phyloP scores from a whole-genome alignment of 1,140 invertebrate genomes.

The Ceratosolen solmsi region DNA sequence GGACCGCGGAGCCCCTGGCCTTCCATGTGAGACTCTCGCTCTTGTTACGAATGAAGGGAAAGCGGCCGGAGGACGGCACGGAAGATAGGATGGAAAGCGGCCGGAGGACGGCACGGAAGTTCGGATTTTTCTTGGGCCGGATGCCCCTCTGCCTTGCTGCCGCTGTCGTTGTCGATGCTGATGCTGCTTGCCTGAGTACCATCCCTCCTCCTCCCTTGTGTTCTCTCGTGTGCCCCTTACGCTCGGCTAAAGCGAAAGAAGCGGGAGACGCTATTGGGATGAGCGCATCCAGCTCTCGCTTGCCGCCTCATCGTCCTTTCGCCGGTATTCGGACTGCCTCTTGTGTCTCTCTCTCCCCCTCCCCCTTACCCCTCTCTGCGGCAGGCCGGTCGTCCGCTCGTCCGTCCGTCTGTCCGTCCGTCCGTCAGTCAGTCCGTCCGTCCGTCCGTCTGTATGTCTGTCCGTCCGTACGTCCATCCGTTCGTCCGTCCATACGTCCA shows the following conservation, averaged over 20 bases:
- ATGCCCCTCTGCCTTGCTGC: background rate
- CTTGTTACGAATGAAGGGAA: background rate
- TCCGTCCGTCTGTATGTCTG: background rate
- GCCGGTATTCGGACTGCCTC: slow-evolving; percentile 9
- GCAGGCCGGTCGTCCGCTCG: background rate
- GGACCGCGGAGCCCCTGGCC: background rate
- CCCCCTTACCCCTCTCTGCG: background rate
- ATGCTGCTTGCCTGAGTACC: no score
- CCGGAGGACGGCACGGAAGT: background rate
- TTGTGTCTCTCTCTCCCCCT: background rate
- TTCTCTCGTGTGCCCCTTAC: background rate
- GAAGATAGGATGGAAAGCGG: background rate
- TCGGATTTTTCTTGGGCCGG: background rate
- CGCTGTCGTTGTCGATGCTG: background rate
- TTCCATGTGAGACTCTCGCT: slow-evolving; percentile 1
- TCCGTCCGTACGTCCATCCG: background rate
- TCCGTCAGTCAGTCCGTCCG: background rate
- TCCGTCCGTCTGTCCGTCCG: background rate
- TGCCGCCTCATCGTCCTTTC: slow-evolving; percentile 4
- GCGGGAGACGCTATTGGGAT: background rate
- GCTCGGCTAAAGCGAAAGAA: background rate
- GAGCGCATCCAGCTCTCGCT: slow-evolving; percentile 7
- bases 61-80: background rate
- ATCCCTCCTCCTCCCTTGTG: background rate
- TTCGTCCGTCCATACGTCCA: background rate